Conservation (phyloP, 2,888 invertebrate genomes). For the Smittia sp. region DNA sequence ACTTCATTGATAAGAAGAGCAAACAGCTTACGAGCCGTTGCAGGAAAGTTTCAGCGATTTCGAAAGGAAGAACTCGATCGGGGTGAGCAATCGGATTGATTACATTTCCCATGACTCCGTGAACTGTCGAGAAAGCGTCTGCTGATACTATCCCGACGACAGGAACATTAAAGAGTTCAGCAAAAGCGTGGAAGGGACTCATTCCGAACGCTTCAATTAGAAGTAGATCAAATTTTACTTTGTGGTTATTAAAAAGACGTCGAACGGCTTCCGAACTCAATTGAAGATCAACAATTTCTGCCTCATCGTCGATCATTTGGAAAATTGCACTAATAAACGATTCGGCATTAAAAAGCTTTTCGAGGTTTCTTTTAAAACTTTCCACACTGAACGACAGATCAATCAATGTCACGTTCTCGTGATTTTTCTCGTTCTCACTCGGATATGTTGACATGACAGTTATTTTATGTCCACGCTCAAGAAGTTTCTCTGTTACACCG, state of each 20-base stretch:
- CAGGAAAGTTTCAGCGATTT: not conserved
- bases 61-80: not conserved
- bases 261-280: conserved; percentile 5
- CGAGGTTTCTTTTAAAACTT: not conserved
- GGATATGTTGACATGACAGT: conserved; percentile 3
- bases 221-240: conserved; percentile 57
- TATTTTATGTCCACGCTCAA: conserved; percentile 6
- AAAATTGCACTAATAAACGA: not conserved
- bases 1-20: not conserved
- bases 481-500: not conserved
- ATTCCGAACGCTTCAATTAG: conserved; percentile 57
- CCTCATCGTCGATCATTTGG: not conserved
- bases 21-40: not conserved
- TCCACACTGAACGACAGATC: conserved; percentile 48
- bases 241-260: conserved; percentile 30
- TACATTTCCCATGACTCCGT: not conserved
- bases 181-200: conserved; percentile 53
- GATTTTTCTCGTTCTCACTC: conserved; percentile 15
- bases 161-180: conserved; percentile 56
- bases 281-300: not conserved
- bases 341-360: not conserved
- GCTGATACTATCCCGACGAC: conserved; percentile 56
- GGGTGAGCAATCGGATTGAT: not conserved
- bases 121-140: conserved; percentile 47
- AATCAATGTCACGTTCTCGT: conserved; percentile 49